Evolutionary conservation across 2,888 invertebrate species (phyloP), one percentile per base, ranked within the genome.

Genomic region (Phania funesta): DNA sequence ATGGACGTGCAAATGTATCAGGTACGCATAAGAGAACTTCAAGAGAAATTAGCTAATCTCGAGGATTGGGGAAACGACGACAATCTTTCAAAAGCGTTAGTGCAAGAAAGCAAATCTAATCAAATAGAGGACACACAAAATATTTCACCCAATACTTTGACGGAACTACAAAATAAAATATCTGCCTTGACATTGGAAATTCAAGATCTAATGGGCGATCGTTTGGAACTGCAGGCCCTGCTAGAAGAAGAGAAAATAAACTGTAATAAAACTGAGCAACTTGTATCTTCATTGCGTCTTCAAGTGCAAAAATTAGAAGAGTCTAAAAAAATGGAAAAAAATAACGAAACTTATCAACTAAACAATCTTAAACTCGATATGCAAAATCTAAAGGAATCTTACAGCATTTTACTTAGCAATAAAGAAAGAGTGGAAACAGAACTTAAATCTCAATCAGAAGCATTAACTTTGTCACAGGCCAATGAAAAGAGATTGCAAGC

Each of bases 1-100:
- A 93, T 93, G 87, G 95, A 96, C 88, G 91, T 96, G 20, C 93
- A 95, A 83, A 92, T 94, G 86, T 94, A 94, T 92, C 94, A 95
- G 87, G 93, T 93, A 76, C 93, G 95, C 87, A 94, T 94, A 85
- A 93, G 94, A 85, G 95, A 96, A 87, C 91, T 95, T 1, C 93
- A 92, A 85, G 92, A 94, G 67, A 95, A 95, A 90, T 87, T 96
- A 8, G 92, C 92, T 65, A 91, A 92, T 41, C 89, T 93, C 9
- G 89, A 89, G 32, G 92, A 92, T 83, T 93, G 93, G 93, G 87
- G 87, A 9, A 86, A 84, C 0, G 84, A 78, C 5, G 58, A 76
- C 0, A n/a, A 44, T 1, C 18, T 8, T 8, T 7, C 16, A 0
- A 20, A 56, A 18, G 9, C 29, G 1, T 6, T 2, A 3, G 3